Evolutionary conservation across 2,888 invertebrate species (phyloP).

Genomic region (Pheosia tremula): DNA sequence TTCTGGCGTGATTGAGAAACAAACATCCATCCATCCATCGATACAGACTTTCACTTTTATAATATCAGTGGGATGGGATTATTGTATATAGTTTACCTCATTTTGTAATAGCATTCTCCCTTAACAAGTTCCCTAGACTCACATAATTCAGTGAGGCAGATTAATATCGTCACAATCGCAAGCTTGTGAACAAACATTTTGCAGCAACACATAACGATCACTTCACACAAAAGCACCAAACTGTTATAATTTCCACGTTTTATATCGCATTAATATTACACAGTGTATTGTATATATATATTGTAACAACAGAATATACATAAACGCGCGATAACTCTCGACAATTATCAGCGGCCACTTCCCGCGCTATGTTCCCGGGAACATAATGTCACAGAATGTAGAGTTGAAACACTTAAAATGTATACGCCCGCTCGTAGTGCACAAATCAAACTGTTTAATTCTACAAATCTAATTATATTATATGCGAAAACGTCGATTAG

Average conservation of each 20-base stretch:
- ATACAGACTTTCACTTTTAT: too few relatives aligned
- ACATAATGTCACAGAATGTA: slow-evolving; percentile 13
- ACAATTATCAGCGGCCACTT: background rate
- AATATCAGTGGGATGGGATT: too few relatives aligned
- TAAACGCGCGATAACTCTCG: background rate
- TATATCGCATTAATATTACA: slow-evolving; percentile 12
- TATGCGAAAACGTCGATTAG: background rate
- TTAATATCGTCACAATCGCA: background rate
- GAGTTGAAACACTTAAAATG: too few relatives aligned
- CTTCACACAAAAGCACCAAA: background rate
- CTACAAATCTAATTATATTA: background rate
- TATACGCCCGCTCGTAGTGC: background rate
- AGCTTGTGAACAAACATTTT: background rate
- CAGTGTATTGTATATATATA: too few relatives aligned
- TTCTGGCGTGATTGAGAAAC: too few relatives aligned
- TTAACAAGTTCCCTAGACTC: slow-evolving; percentile 7
- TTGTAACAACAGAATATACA: background rate
- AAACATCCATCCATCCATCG: too few relatives aligned
- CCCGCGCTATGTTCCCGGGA: background rate
- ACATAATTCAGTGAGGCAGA: slow-evolving; percentile 11
- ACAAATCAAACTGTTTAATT: background rate
- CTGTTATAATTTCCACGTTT: slow-evolving; percentile 17
- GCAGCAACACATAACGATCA: background rate
- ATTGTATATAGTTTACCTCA: too few relatives aligned
- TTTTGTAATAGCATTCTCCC: too few relatives aligned